Conservation (phyloP, 2,888 invertebrate species). For the Drosophila greeni region DNA sequence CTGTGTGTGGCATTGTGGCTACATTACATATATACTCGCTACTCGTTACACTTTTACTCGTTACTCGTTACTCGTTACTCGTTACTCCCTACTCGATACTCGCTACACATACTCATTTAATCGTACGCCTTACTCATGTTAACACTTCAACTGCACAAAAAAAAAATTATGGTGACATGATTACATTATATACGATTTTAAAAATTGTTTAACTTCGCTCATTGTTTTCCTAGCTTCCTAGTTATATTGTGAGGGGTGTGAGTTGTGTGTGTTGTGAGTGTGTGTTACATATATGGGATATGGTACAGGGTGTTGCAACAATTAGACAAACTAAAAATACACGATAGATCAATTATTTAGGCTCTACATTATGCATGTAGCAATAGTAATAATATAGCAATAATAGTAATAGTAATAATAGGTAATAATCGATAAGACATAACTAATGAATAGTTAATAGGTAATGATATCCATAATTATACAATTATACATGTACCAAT, state of each 20-base stretch:
- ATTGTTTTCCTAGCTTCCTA: conserved; percentile 17
- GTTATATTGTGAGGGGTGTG: conserved; percentile 9
- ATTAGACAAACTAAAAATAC: conserved; percentile 51
- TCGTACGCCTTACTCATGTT: conserved; percentile 38
- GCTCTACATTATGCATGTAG: conserved; percentile 44
- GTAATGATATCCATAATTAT: conserved; percentile 40
- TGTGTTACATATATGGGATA: conserved; percentile 34
- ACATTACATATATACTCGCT: conserved; percentile 37
- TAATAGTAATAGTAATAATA: conserved; percentile 35
- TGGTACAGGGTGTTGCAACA: conserved; percentile 47
- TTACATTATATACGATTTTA: conserved; percentile 1
- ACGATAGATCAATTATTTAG: conserved; percentile 42
- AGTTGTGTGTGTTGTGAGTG: conserved; percentile 27
- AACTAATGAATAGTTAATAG: conserved; percentile 50
- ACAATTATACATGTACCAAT: background rate
- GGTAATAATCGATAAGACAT: conserved; percentile 44
- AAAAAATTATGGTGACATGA: conserved; percentile 10
- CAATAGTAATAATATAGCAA: no score
- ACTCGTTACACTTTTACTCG: conserved; percentile 16
- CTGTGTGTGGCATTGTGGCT: conserved; percentile 51
- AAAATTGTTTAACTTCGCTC: conserved; percentile 23
- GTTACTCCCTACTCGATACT: conserved; percentile 27
- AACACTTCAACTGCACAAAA: conserved; percentile 47
- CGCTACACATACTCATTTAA: conserved; percentile 31
- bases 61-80: conserved; percentile 35